These are phyloP conservation scores for Australoheros scitulus DNA, from an alignment of 2,113 vertebrate species.

Conservation along the genomic window DNA sequence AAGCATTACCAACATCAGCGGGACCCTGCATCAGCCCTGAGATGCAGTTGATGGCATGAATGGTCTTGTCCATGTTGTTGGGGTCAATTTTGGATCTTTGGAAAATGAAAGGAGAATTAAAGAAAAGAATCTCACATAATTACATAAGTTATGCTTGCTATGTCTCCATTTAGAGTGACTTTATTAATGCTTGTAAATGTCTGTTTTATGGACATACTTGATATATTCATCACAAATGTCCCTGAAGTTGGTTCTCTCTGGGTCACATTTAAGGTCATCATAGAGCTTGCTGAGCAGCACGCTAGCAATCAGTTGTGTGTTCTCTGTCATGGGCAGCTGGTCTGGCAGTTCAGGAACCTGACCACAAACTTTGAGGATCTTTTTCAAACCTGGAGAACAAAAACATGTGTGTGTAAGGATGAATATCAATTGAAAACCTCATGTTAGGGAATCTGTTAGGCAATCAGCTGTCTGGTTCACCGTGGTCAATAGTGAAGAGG, in stretches of 20 bases:
- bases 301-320: slow-evolving; percentile 93
- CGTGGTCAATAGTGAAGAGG: slow-evolving; percentile 90
- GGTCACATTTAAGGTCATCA: slow-evolving; percentile 91
- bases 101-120: not conserved
- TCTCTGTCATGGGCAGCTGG: slow-evolving; percentile 91
- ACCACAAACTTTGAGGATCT: slow-evolving; percentile 94
- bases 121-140: not conserved
- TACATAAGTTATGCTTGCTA: not conserved
- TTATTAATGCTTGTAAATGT: not conserved
- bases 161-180: not conserved
- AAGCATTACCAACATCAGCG: slow-evolving; percentile 91
- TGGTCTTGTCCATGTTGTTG: slow-evolving; percentile 95
- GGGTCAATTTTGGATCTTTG: slow-evolving; percentile 93
- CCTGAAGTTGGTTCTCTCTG: slow-evolving; percentile 89
- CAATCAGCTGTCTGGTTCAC: slow-evolving; percentile 73
- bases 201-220: slow-evolving; percentile 80
- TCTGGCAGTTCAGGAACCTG: slow-evolving; percentile 92
- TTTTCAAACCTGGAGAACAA: slow-evolving; percentile 86
- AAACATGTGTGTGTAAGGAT: not conserved
- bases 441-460: not conserved
- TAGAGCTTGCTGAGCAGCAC: slow-evolving; percentile 93
- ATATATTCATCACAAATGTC: slow-evolving; percentile 92
- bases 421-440: not conserved
- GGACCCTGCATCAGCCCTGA: slow-evolving; percentile 96
- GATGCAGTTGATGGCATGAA: slow-evolving; percentile 91